Evolutionary conservation across 2,888 invertebrate species (phyloP).

Genomic region (Odontomyia ornata): DNA sequence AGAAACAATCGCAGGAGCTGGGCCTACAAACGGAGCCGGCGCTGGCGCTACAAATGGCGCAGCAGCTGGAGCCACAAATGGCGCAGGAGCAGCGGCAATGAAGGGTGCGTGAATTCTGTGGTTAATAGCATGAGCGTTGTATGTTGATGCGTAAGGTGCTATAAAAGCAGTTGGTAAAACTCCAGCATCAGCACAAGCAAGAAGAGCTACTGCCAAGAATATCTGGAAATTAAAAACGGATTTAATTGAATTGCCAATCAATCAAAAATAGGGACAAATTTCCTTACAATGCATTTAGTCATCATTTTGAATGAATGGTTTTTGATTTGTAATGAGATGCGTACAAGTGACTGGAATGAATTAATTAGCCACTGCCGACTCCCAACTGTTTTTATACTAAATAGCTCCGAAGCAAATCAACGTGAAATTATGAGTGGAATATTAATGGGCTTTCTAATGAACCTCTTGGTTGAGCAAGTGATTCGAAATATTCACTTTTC

Average conservation of each 20-base stretch:
- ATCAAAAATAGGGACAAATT: constrained; percentile 35
- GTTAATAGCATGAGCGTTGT: constrained; percentile 78
- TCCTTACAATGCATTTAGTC: constrained; percentile 59
- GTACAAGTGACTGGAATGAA: background rate
- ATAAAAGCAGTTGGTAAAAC: constrained; percentile 66
- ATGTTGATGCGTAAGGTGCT: constrained; percentile 79
- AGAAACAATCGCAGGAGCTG: too few species aligned
- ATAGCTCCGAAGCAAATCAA: background rate
- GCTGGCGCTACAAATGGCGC: background rate
- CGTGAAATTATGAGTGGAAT: background rate
- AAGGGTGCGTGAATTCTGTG: constrained; percentile 74
- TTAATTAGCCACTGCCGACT: background rate
- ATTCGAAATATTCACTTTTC: background rate
- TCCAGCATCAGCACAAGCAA: constrained; percentile 59
- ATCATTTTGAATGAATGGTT: constrained; percentile 55
- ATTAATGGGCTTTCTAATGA: constrained; percentile 30
- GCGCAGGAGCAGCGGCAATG: constrained; percentile 55
- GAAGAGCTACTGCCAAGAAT: constrained; percentile 55
- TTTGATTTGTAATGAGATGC: constrained; percentile 1
- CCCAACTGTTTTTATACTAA: constrained; percentile 24
- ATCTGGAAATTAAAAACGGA: too few species aligned
- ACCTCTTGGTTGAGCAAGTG: background rate
- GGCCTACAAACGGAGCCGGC: background rate
- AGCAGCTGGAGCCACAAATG: constrained; percentile 30
- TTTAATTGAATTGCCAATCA: too few species aligned